phyloP scores from a whole-genome alignment of 2,888 invertebrate genomes.

The Lasioglossum villosulum region DNA sequence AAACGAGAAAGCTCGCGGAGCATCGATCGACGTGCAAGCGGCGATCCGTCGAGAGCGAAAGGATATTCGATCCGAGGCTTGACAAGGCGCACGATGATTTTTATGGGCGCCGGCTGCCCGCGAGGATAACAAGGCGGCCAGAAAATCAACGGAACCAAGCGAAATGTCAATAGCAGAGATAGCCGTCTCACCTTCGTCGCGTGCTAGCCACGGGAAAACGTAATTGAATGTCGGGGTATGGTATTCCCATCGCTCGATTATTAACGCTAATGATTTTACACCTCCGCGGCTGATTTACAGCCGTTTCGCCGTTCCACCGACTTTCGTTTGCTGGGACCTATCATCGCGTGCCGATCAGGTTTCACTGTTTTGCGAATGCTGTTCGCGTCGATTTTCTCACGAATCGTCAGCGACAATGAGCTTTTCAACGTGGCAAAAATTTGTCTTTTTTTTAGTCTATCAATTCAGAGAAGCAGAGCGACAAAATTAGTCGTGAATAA shows the following conservation, averaged over 20 bases:
- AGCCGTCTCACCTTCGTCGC: conserved; percentile 65
- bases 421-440: not conserved
- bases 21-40: not conserved
- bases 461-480: not conserved
- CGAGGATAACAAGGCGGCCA: conserved; percentile 50
- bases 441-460: not conserved
- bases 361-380: not conserved
- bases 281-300: conserved; percentile 64
- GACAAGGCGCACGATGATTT: conserved; percentile 48
- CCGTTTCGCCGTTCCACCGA: conserved; percentile 17
- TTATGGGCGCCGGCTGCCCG: conserved; percentile 47
- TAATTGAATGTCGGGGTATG: conserved; percentile 74
- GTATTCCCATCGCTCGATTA: conserved; percentile 69
- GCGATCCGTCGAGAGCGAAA: not conserved
- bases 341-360: not conserved
- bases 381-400: not conserved
- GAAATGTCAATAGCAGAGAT: conserved; percentile 71
- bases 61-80: not conserved
- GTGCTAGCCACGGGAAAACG: conserved; percentile 65
- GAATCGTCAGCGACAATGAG: not conserved
- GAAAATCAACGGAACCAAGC: conserved; percentile 54
- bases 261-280: conserved; percentile 73
- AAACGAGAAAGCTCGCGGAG: not conserved
- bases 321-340: not conserved
- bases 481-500: too few relatives aligned